Evolutionary conservation across 1,140 invertebrate genomes (phyloP).

Genomic region (Drosophila ananassae): DNA sequence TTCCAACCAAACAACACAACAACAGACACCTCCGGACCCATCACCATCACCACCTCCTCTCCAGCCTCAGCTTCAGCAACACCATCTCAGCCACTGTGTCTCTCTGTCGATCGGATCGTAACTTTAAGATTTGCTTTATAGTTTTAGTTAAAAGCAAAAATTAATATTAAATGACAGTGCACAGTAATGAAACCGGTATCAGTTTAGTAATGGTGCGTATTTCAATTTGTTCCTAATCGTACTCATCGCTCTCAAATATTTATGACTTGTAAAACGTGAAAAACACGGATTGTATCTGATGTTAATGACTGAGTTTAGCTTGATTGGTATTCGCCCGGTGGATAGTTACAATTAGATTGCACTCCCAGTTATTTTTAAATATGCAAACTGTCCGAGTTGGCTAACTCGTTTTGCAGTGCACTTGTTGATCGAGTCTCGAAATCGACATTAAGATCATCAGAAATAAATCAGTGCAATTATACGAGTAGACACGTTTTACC

Average conservation of each 20-base stretch:
- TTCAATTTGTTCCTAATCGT: conserved; percentile 10
- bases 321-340: conserved; percentile 8
- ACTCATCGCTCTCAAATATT: conserved; percentile 4
- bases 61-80: background rate
- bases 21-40: too few relatives aligned
- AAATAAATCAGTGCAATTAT: conserved; percentile 3
- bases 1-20: background rate
- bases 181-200: conserved; percentile 84
- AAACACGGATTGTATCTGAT: conserved; percentile 7
- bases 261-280: conserved; percentile 15
- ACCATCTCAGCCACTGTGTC: background rate
- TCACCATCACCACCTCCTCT: background rate
- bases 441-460: background rate
- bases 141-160: conserved; percentile 67
- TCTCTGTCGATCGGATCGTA: conserved; percentile 24
- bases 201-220: conserved; percentile 84
- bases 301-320: conserved; percentile 8
- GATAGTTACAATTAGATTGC: conserved; percentile 29
- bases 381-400: background rate
- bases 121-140: conserved; percentile 59
- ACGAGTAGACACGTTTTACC: conserved; percentile 3
- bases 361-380: background rate
- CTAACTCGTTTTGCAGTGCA: conserved; percentile 28
- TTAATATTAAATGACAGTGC: conserved; percentile 83
- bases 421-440: conserved; percentile 22